Evolutionary conservation across 2,797 vertebrate genomes (phyloP).

Genomic region (Oreochromis mossambicus): DNA sequence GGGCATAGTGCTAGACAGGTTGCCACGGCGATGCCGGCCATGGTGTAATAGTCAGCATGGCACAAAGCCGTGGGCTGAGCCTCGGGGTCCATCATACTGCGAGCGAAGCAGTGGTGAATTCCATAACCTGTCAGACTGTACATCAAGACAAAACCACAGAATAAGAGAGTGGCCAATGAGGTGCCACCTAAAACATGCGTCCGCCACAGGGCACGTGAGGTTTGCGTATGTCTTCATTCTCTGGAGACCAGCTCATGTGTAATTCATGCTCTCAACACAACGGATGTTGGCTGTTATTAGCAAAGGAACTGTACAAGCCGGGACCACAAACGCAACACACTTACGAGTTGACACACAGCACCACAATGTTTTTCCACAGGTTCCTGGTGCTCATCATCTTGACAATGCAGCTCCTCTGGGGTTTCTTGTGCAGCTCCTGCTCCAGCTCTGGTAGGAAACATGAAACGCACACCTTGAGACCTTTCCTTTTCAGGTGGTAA

Average conservation of each 20-base stretch:
- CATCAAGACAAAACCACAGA: background rate
- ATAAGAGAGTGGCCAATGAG: background rate
- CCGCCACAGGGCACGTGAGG: background rate
- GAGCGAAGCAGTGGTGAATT: constrained; percentile 96
- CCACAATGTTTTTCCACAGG: constrained; percentile 97
- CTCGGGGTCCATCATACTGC: constrained; percentile 91
- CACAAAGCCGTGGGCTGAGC: constrained; percentile 83
- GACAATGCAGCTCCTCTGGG: constrained; percentile 90
- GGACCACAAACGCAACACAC: constrained; percentile 58
- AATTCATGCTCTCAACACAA: constrained; percentile 31
- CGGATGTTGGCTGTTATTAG: constrained; percentile 15
- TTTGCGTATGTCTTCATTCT: background rate
- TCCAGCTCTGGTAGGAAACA: constrained; percentile 85
- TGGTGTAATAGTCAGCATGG: constrained; percentile 89
- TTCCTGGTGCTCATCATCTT: constrained; percentile 95
- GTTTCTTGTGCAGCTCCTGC: constrained; percentile 85
- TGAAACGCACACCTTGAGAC: constrained; percentile 49
- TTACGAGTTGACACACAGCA: constrained; percentile 98
- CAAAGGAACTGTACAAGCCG: background rate
- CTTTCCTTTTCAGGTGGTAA: constrained; percentile 30
- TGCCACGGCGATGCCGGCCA: constrained; percentile 89
- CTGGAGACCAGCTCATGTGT: constrained; percentile 7
- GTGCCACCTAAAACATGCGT: background rate
- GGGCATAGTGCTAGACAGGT: constrained; percentile 91
- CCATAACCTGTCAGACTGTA: constrained; percentile 90